These are phyloP conservation scores for Drosophila yakuba DNA, from an alignment of 1,140 invertebrate species.

Conservation along the genomic window DNA sequence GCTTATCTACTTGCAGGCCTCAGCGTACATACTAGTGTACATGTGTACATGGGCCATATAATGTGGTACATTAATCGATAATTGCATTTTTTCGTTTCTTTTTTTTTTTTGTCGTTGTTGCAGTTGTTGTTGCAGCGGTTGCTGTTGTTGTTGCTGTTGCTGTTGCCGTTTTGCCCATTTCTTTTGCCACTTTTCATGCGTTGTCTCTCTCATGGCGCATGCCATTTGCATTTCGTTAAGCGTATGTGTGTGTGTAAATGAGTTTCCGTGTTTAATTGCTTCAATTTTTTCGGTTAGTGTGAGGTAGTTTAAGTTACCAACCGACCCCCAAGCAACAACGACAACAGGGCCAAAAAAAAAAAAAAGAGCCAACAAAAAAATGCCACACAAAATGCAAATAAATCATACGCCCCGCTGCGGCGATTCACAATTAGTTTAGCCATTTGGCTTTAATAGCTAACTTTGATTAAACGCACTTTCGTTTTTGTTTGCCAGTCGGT, in stretches of 20 bases:
- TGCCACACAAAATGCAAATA: constrained; percentile 55
- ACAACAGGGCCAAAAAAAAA: neutral
- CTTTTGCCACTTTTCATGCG: constrained; percentile 79
- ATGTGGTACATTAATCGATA: constrained; percentile 83
- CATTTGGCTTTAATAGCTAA: constrained; percentile 62
- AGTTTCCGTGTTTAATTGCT: constrained; percentile 78
- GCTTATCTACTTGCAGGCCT: constrained; percentile 39
- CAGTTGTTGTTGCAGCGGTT: neutral
- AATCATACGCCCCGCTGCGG: constrained; percentile 64
- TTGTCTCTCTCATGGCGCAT: constrained; percentile 76
- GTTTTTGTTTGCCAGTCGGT: constrained; percentile 54
- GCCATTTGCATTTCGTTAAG: constrained; percentile 65
- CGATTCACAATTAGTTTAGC: constrained; percentile 56
- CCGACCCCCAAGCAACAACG: neutral
- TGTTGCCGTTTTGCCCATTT: constrained; percentile 61
- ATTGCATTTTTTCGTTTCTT: constrained; percentile 70
- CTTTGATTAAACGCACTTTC: constrained; percentile 77
- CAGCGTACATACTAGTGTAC: constrained; percentile 1
- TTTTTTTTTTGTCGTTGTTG: constrained; percentile 15
- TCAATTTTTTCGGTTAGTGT: constrained; percentile 31
- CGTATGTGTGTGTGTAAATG: constrained; percentile 59
- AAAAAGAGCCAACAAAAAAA: neutral
- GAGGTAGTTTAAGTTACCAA: neutral
- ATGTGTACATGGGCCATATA: constrained; percentile 60
- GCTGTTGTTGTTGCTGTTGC: neutral